phyloP scores from a whole-genome alignment of 2,888 invertebrate species.

The Eurytoma californica region DNA sequence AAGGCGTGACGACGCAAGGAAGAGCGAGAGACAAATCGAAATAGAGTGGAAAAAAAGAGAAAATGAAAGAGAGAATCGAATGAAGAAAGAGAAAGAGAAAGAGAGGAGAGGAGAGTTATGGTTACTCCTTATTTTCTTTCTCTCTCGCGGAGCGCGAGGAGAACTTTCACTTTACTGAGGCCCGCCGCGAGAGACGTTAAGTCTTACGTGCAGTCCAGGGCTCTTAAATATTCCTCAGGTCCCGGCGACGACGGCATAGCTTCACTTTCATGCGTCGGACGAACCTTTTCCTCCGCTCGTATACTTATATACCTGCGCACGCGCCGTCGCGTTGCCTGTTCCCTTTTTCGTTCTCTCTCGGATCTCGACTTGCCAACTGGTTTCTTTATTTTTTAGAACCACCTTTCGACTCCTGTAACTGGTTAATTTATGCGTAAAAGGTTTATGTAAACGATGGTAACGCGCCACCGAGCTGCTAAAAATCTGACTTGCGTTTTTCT shows the following conservation, averaged over 20 bases:
- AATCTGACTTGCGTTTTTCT: neutral
- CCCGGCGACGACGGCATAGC: neutral
- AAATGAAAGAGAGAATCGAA: slow-evolving; percentile 19
- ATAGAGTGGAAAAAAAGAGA: slow-evolving; percentile 17
- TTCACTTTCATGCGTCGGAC: slow-evolving; percentile 41
- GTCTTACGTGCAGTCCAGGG: neutral
- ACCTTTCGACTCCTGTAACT: neutral
- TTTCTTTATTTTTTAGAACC: neutral
- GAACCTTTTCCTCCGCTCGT: neutral
- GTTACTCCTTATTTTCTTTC: slow-evolving; percentile 25
- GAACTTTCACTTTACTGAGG: slow-evolving; percentile 70
- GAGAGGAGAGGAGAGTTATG: slow-evolving; percentile 47
- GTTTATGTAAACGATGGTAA: slow-evolving; percentile 30
- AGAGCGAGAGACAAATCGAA: slow-evolving; percentile 37
- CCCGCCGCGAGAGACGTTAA: slow-evolving; percentile 55
- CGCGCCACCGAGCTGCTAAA: too few species aligned
- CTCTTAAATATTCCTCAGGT: slow-evolving; percentile 26
- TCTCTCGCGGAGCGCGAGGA: slow-evolving; percentile 42
- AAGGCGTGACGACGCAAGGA: neutral
- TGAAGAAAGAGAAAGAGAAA: slow-evolving; percentile 11
- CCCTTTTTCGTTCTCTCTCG: neutral
- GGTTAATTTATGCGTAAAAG: slow-evolving; percentile 7
- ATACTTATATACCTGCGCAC: neutral
- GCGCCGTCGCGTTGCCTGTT: neutral
- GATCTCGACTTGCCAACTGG: neutral